Conservation (phyloP, 1,140 invertebrate species). For the Leptestheria dahalacensis region DNA sequence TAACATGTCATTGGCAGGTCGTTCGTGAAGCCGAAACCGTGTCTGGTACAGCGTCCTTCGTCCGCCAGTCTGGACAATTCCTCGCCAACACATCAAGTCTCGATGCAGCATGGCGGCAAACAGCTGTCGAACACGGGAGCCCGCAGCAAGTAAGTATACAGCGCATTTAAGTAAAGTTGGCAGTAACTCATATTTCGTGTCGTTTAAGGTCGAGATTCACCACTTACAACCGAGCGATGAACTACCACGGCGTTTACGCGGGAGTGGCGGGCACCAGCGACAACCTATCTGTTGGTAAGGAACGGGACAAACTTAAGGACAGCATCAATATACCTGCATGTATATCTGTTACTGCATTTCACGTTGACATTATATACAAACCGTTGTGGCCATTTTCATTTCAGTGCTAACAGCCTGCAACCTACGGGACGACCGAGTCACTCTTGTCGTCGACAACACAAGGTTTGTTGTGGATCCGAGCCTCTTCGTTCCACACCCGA, state of each 20-base stretch:
- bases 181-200: slow-evolving; percentile 11
- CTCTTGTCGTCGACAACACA: slow-evolving; percentile 84
- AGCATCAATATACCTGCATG: background rate
- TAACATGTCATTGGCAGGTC: slow-evolving; percentile 30
- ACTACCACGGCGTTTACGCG: background rate
- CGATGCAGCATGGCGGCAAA: slow-evolving; percentile 35
- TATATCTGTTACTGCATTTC: background rate
- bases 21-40: slow-evolving; percentile 56
- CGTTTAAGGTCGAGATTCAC: background rate
- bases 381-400: background rate
- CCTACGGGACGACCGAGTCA: slow-evolving; percentile 54
- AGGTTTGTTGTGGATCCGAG: slow-evolving; percentile 80
- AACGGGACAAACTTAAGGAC: background rate
- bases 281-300: background rate
- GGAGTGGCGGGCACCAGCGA: slow-evolving; percentile 7
- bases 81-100: slow-evolving; percentile 31
- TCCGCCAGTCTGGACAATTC: slow-evolving; percentile 30
- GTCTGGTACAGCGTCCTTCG: slow-evolving; percentile 46
- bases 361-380: background rate
- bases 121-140: slow-evolving; percentile 33
- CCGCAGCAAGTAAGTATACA: slow-evolving; percentile 36
- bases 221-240: background rate
- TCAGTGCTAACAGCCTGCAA: background rate
- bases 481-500: slow-evolving; percentile 76
- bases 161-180: background rate